Base-by-base conservation (phyloP, 2,113 vertebrate genomes). In the Tretioscincus oriximinensis region DNA sequence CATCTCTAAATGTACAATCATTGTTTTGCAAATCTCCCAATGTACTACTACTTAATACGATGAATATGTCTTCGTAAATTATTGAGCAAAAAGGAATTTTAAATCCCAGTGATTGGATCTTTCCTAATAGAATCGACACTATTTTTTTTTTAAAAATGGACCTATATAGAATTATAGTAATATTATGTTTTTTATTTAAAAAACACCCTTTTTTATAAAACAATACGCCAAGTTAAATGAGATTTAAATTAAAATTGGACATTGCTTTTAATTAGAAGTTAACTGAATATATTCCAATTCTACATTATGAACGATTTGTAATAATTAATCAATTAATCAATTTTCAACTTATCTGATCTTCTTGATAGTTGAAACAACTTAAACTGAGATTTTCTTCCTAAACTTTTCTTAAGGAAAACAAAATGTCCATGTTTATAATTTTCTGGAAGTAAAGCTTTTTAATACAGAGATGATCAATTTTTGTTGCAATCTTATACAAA, bases 301-400 rank as follows among this genome's bases (percentile, higher is more conserved):
- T 72, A 41, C 35, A 41, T 41, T 41, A 72, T 72, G 2, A 24
- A 72, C 21, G 31, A 21, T 67, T 26, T 31, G 61, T 12, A 29
- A 69, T 63, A 70, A 61, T 18, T 58, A 58, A 58, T 18, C 47
- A 24, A 16, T 61, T 68, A 45, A 31, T 31, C 11, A 76, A 31
- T 24, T 2, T 1, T 73, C 35, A 16, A 6, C 21, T 64, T 7
- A 10, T 49, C 0, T 4, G 67, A 58, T 18, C 54, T 58, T 5
- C 14, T 58, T 58, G 54, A 21, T 54, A 84, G 74, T 76, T 83
- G 60, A 88, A 84, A 78, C 45, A 58, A 12, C 18, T 51, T 41
- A 76, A 51, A 21, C 65, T 64, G 41, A 14, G 18, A 18, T 12
- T 58, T 1, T 35, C 76, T 22, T 7, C 54, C 47, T 21, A 20